These are phyloP conservation scores for Lordiphosa fenestrarum DNA, from an alignment of 2,888 invertebrate species.

Conservation along the genomic window DNA sequence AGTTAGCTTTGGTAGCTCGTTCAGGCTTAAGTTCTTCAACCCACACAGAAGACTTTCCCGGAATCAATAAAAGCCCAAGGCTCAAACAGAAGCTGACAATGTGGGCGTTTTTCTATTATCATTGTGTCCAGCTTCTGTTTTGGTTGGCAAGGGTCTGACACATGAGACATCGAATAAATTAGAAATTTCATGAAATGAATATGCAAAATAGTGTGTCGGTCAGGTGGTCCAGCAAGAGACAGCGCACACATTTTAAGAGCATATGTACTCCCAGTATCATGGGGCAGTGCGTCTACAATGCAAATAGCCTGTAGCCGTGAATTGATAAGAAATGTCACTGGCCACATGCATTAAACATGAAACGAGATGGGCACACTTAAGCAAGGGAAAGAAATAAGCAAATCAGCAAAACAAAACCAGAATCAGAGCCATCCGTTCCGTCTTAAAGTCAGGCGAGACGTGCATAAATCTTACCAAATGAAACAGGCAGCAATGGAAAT, in stretches of 20 bases:
- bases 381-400: no score
- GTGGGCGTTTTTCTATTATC: no score
- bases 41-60: no score
- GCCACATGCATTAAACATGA: constrained; percentile 25
- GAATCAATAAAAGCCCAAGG: not conserved
- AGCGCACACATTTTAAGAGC: constrained; percentile 14
- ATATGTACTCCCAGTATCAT: constrained; percentile 21
- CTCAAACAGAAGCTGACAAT: no score
- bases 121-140: constrained; percentile 18
- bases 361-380: not conserved
- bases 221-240: constrained; percentile 4
- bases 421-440: no score
- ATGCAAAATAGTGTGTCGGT: constrained; percentile 60
- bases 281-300: constrained; percentile 8
- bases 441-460: no score
- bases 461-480: no score
- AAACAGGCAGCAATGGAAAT: no score
- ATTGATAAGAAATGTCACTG: constrained; percentile 46
- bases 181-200: constrained; percentile 67
- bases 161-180: constrained; percentile 63
- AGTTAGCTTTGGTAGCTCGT: not conserved
- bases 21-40: no score
- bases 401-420: no score
- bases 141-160: constrained; percentile 18
- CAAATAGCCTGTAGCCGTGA: constrained; percentile 21